Evolutionary conservation across 2,797 vertebrate genomes (phyloP).

Genomic region (Rhodeus uyekii): DNA sequence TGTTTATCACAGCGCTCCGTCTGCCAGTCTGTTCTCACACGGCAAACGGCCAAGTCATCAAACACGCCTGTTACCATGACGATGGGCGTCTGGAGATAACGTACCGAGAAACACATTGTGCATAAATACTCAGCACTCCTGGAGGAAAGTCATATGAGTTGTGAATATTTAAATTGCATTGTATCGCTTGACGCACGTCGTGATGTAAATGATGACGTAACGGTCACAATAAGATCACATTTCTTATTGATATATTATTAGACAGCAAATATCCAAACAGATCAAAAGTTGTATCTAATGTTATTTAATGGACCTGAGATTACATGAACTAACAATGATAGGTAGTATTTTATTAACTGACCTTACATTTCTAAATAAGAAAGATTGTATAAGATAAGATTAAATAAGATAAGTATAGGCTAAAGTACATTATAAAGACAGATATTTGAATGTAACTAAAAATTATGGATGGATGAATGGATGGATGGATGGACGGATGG

Average conservation of each 20-base stretch:
- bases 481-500: background rate
- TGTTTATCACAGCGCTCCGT: slow-evolving; percentile 10
- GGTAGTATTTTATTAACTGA: too few relatives aligned
- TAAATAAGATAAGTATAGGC: too few relatives aligned
- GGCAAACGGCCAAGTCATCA: slow-evolving; percentile 15
- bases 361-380: background rate
- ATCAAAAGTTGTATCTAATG: too few relatives aligned
- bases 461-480: too few relatives aligned
- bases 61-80: slow-evolving; percentile 17
- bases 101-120: background rate
- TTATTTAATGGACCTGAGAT: too few relatives aligned
- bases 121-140: background rate
- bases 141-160: background rate
- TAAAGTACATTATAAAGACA: background rate
- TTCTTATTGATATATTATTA: too few relatives aligned
- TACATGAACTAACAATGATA: too few relatives aligned
- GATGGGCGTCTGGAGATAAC: background rate
- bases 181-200: background rate
- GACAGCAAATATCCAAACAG: too few relatives aligned
- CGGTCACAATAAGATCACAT: background rate
- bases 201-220: background rate
- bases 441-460: too few relatives aligned
- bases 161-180: background rate
- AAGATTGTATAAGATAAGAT: background rate
- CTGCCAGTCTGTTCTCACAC: background rate